A percentile compares a stretch with the other conserved stretches of the same genome.
Evolutionary conservation across 2,797 vertebrate species (phyloP).

Genomic region (Clangula hyemalis): DNA sequence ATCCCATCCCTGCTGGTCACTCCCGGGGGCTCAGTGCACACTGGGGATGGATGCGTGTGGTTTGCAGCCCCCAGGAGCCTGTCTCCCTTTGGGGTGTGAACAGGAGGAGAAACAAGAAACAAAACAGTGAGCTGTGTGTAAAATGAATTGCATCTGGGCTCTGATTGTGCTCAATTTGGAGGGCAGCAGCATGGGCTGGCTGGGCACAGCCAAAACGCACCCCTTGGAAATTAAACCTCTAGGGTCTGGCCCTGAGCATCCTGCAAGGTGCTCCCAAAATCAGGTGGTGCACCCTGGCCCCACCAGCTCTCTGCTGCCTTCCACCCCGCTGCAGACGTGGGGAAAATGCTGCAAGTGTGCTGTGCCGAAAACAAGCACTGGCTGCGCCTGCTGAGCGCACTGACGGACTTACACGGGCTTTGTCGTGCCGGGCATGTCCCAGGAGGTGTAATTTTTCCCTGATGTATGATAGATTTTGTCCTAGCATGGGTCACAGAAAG

Average conservation of each 20-base stretch:
- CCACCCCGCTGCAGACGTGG: background rate
- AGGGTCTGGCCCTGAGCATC: background rate
- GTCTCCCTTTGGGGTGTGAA: background rate
- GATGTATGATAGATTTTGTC: conserved; percentile 67
- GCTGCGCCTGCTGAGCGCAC: background rate
- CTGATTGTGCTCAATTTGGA: accelerated
- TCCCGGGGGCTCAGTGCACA: background rate
- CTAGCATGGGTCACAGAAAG: conserved; percentile 64
- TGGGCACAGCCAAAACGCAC: background rate
- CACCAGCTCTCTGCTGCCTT: accelerated
- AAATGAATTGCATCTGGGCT: accelerated
- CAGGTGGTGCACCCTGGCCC: accelerated
- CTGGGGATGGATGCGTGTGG: background rate
- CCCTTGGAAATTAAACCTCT: background rate
- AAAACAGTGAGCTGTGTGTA: background rate
- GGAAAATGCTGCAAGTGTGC: accelerated
- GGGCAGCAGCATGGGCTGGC: accelerated
- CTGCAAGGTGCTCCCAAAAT: accelerated
- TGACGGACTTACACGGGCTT: accelerated
- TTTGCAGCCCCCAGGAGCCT: conserved; percentile 5
- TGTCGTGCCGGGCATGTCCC: background rate
- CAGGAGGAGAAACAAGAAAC: conserved; percentile 29
- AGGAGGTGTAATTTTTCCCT: conserved; percentile 47
- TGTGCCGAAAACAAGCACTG: accelerated
- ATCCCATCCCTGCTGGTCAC: background rate